A percentile compares a stretch with the other conserved stretches of the same genome.
These are phyloP conservation scores for Heliopora coerulea DNA, from an alignment of 92 coral and sea anemone genomes.

Conservation along the genomic window DNA sequence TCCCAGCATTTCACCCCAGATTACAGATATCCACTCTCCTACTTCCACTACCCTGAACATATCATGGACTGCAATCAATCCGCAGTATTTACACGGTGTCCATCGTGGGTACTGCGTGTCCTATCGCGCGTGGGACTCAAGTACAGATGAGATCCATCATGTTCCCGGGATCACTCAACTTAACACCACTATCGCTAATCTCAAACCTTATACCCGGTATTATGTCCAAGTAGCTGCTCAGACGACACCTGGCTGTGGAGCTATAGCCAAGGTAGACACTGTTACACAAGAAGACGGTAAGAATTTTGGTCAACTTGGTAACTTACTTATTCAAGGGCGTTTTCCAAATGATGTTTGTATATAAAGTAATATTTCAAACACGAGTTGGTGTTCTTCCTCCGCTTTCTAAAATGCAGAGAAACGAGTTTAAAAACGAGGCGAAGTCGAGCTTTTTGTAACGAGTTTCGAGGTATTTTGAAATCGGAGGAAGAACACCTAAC, in stretches of 20 bases:
- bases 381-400: too few species aligned
- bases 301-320: background rate
- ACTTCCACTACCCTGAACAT: constrained; percentile 44
- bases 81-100: constrained; percentile 56
- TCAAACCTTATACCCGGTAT: constrained; percentile 68
- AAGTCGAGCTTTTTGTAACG: too few species aligned
- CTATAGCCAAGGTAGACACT: constrained; percentile 31
- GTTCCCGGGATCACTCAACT: constrained; percentile 44
- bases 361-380: too few species aligned
- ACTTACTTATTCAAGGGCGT: too few species aligned
- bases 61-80: constrained; percentile 52
- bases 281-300: constrained; percentile 69
- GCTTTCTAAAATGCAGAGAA: too few species aligned
- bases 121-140: constrained; percentile 53
- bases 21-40: constrained; percentile 21
- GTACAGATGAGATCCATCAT: background rate
- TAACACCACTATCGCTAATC: constrained; percentile 28
- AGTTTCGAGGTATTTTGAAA: too few species aligned
- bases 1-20: constrained; percentile 55
- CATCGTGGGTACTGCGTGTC: constrained; percentile 63
- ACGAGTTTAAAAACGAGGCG: too few species aligned
- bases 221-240: constrained; percentile 62
- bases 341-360: too few species aligned
- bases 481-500: too few species aligned
- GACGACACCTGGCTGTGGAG: constrained; percentile 60